These are phyloP conservation scores for Ctenopoma multispine DNA, from an alignment of 2,797 vertebrate species.

Conservation along the genomic window DNA sequence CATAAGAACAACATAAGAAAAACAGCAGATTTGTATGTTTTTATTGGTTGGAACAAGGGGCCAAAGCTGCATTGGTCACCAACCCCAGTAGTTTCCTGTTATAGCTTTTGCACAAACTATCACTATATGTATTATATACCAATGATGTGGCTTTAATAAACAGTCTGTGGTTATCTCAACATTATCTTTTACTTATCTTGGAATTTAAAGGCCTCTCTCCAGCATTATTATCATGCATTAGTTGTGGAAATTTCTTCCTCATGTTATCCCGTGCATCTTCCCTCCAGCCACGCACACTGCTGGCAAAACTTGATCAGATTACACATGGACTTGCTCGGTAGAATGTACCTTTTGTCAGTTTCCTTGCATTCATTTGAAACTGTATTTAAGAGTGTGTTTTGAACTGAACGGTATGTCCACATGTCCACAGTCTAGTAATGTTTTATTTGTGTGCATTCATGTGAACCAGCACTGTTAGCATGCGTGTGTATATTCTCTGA, in stretches of 20 bases:
- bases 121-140: constrained; percentile 21
- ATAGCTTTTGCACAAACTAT: not conserved
- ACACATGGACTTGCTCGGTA: not conserved
- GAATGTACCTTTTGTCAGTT: not conserved
- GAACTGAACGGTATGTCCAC: not conserved
- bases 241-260: constrained; percentile 34
- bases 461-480: constrained; percentile 9
- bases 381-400: not conserved
- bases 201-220: constrained; percentile 40
- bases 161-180: constrained; percentile 28
- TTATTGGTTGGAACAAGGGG: not conserved
- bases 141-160: constrained; percentile 24
- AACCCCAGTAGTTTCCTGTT: constrained; percentile 20
- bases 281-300: constrained; percentile 4
- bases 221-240: constrained; percentile 20
- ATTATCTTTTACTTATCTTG: constrained; percentile 42
- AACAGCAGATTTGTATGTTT: not conserved
- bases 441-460: constrained; percentile 47
- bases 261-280: constrained; percentile 18
- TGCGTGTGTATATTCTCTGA: constrained; percentile 36
- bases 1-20: not conserved
- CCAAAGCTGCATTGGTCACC: constrained; percentile 1
- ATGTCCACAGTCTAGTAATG: constrained; percentile 24
- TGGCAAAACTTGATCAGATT: constrained; percentile 38
- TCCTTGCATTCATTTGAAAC: constrained; percentile 6